A percentile compares a stretch with the other conserved stretches of the same genome.
Conservation (phyloP, 2,113 vertebrate genomes). For the Gallinago jamesoni region DNA sequence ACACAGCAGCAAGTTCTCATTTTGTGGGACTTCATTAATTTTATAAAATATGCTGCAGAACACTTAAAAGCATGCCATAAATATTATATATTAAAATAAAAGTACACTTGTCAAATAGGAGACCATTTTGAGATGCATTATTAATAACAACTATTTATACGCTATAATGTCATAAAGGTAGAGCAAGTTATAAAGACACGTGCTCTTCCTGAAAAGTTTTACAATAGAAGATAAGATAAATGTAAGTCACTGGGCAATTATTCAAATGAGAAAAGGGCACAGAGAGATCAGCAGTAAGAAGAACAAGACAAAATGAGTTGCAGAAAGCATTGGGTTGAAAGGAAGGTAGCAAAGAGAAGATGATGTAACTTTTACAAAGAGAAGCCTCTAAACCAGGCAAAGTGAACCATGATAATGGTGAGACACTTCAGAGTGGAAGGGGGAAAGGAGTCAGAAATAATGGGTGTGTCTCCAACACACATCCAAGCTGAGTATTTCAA, state of each 20-base stretch:
- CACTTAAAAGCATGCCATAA: neutral
- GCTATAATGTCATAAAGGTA: neutral
- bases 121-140: neutral
- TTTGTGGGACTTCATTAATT: neutral
- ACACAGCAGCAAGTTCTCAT: neutral
- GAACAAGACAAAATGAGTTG: neutral
- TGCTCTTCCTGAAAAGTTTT: neutral
- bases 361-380: neutral
- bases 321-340: neutral
- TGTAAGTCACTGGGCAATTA: neutral
- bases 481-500: neutral
- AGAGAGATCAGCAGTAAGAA: neutral
- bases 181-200: neutral
- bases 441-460: neutral
- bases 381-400: neutral
- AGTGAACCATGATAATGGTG: accelerated
- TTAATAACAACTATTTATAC: conserved; percentile 14
- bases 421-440: neutral
- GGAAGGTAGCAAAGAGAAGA: neutral
- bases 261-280: neutral
- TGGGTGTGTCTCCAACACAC: accelerated
- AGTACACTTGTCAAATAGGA: conserved; percentile 3
- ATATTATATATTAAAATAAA: conserved; percentile 38
- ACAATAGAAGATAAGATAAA: neutral
- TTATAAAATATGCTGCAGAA: neutral